Conservation (phyloP, 2,797 vertebrate species). For the Triplophysa bombifrons region DNA sequence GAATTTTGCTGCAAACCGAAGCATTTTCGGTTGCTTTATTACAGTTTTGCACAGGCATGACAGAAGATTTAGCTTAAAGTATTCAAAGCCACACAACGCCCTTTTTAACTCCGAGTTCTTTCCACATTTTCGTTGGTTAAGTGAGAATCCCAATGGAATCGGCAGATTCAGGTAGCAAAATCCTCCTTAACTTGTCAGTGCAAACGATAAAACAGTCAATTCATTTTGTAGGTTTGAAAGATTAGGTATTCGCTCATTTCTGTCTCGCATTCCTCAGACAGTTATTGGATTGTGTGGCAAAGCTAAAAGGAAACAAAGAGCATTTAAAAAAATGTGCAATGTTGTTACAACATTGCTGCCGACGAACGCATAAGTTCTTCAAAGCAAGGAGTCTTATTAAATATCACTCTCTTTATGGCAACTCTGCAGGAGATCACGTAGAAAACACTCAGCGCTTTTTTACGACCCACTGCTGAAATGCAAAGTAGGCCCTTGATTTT, state of each 20-base stretch:
- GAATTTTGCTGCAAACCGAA: slow-evolving; percentile 36
- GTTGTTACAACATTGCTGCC: slow-evolving; percentile 65
- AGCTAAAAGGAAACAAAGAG: slow-evolving; percentile 69
- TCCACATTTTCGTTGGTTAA: slow-evolving; percentile 27
- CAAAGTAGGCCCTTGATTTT: slow-evolving; percentile 5
- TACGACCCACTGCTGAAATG: neutral
- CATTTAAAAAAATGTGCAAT: slow-evolving; percentile 64
- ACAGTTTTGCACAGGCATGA: neutral
- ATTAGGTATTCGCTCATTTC: slow-evolving; percentile 28
- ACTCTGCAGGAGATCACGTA: slow-evolving; percentile 11
- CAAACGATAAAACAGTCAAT: slow-evolving; percentile 31
- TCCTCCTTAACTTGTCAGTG: slow-evolving; percentile 31
- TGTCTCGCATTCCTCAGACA: slow-evolving; percentile 28
- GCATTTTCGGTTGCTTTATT: slow-evolving; percentile 9
- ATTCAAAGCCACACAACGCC: neutral
- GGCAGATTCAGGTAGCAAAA: neutral
- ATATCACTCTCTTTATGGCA: slow-evolving; percentile 28
- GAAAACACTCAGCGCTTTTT: neutral
- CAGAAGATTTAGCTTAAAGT: neutral
- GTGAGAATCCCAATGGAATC: slow-evolving; percentile 23
- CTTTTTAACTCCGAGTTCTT: slow-evolving; percentile 31
- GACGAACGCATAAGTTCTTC: slow-evolving; percentile 70
- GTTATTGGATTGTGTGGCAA: slow-evolving; percentile 34
- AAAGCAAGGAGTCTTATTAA: slow-evolving; percentile 69
- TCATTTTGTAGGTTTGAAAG: slow-evolving; percentile 10